Conservation (phyloP, 2,113 vertebrate genomes). For the Cygnus buccinator region DNA sequence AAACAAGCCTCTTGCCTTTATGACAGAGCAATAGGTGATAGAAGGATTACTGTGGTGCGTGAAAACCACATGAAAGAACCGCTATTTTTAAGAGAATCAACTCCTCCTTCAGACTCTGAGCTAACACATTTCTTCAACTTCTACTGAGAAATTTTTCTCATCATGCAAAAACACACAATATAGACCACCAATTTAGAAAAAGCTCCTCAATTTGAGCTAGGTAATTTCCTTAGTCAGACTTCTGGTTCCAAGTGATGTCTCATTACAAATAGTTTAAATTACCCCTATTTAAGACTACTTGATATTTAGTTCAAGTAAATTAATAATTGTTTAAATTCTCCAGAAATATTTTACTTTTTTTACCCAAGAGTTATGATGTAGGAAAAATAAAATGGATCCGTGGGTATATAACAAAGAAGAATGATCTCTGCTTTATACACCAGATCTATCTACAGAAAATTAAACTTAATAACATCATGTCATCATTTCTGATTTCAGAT, state of each 20-base stretch:
- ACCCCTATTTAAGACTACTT: neutral
- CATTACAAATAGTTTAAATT: neutral
- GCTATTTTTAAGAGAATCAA: neutral
- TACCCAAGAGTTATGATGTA: neutral
- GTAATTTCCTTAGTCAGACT: neutral
- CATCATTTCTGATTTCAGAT: constrained; percentile 15
- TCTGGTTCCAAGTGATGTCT: too few species aligned
- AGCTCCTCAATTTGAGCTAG: neutral
- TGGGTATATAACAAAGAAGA: neutral
- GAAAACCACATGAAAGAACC: neutral
- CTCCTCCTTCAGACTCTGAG: neutral
- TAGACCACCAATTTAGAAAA: rapidly evolving
- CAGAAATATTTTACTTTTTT: neutral
- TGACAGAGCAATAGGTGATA: neutral
- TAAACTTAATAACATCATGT: neutral
- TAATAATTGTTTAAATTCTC: neutral
- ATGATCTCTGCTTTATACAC: neutral
- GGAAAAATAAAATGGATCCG: too few species aligned
- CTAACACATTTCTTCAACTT: neutral
- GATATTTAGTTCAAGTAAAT: neutral
- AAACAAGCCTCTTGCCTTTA: neutral
- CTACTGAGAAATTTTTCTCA: neutral
- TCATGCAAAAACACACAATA: neutral
- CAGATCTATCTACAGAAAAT: neutral
- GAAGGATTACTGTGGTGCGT: neutral